A percentile compares a stretch with the other conserved stretches of the same genome.
These are phyloP conservation scores for Orchestes rusci DNA, from an alignment of 2,888 invertebrate genomes.

Conservation along the genomic window DNA sequence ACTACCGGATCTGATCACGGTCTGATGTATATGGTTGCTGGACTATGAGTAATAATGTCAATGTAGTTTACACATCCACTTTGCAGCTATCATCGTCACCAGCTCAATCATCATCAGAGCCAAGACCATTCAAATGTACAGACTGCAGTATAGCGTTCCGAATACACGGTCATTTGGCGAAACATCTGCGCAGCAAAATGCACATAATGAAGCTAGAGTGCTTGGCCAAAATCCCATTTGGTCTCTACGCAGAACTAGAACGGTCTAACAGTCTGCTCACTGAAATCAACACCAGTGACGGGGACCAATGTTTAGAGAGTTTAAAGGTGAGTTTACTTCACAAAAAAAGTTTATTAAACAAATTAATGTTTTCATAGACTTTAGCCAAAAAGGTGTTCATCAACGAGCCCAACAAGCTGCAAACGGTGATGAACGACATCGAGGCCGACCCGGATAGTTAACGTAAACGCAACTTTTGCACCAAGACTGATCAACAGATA, in stretches of 20 bases:
- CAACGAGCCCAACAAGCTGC: conserved; percentile 59
- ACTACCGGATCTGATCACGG: too few species aligned
- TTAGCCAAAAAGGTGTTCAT: conserved; percentile 74
- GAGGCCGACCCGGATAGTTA: conserved; percentile 21
- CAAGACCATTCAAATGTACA: conserved; percentile 90
- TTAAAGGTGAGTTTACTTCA: conserved; percentile 53
- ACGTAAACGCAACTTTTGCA: conserved; percentile 12
- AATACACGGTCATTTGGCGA: conserved; percentile 91
- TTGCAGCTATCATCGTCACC: conserved; percentile 46
- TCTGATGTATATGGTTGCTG: too few species aligned
- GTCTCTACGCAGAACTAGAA: conserved; percentile 91
- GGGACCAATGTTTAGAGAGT: conserved; percentile 88
- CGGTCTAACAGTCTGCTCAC: conserved; percentile 82
- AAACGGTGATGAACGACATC: conserved; percentile 10
- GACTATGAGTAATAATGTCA: too few species aligned
- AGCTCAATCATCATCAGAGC: conserved; percentile 78
- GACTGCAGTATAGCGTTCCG: conserved; percentile 95
- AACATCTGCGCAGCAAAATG: conserved; percentile 77
- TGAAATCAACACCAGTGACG: conserved; percentile 94
- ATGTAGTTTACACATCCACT: not conserved
- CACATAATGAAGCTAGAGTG: conserved; percentile 93
- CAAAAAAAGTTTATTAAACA: too few species aligned
- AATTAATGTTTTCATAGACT: conserved; percentile 51
- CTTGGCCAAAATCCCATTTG: conserved; percentile 86
- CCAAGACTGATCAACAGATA: conserved; percentile 16